phyloP scores from a whole-genome alignment of 2,888 invertebrate genomes.

The Agonopterix arenella region DNA sequence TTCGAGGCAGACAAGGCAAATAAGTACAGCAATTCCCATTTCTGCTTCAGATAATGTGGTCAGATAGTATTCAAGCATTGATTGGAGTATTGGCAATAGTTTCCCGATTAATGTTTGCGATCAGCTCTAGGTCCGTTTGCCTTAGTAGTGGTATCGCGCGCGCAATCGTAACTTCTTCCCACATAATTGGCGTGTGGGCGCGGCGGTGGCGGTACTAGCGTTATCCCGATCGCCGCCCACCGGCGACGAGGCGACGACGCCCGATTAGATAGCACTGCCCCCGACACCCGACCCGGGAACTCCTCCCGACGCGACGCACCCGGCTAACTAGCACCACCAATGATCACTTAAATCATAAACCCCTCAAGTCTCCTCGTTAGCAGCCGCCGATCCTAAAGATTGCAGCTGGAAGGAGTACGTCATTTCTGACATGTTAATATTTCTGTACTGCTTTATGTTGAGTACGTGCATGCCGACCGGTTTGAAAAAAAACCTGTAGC shows the following conservation, averaged over 20 bases:
- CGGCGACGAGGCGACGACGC: constrained; percentile 56
- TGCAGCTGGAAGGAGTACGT: constrained; percentile 2
- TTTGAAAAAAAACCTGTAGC: neutral
- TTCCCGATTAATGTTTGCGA: constrained; percentile 58
- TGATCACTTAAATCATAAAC: constrained; percentile 30
- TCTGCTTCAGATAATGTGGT: constrained; percentile 6
- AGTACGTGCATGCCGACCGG: neutral
- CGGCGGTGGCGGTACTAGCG: constrained; percentile 53
- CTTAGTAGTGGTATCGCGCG: constrained; percentile 56
- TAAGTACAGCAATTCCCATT: constrained; percentile 4
- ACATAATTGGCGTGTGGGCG: constrained; percentile 75
- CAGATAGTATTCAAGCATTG: constrained; percentile 30
- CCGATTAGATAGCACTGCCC: constrained; percentile 64
- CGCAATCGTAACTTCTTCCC: constrained; percentile 71
- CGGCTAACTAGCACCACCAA: constrained; percentile 22
- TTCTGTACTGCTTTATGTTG: neutral
- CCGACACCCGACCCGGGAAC: constrained; percentile 52
- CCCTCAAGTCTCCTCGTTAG: constrained; percentile 19
- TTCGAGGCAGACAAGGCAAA: too few relatives aligned
- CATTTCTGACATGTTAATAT: neutral
- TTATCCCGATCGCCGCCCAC: constrained; percentile 72
- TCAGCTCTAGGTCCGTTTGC: constrained; percentile 52
- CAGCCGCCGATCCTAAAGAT: constrained; percentile 12
- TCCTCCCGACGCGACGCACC: constrained; percentile 31
- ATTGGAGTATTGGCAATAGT: constrained; percentile 53